phyloP scores from a whole-genome alignment of 2,797 vertebrate genomes.

The Malacoraja senta region DNA sequence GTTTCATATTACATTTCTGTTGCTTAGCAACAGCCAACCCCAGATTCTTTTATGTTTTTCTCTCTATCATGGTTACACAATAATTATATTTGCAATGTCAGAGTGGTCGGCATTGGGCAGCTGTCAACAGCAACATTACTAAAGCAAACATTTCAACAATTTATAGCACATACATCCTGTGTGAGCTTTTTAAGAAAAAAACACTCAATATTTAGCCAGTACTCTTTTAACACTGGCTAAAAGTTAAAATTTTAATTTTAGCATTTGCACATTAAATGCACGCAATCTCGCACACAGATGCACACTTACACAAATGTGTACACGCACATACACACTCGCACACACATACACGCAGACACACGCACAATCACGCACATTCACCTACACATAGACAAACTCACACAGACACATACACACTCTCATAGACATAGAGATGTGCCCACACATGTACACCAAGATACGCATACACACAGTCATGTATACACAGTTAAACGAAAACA shows the following conservation, averaged over 20 bases:
- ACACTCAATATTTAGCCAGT: background rate
- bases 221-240: no score
- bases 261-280: background rate
- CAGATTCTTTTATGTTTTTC: conserved; percentile 31
- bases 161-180: background rate
- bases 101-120: background rate
- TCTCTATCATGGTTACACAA: conserved; percentile 22
- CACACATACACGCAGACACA: background rate
- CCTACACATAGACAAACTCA: background rate
- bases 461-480: background rate
- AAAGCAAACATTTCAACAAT: conserved; percentile 1
- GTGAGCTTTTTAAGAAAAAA: background rate
- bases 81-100: conserved; percentile 25
- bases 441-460: background rate
- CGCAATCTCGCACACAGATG: background rate
- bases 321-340: background rate
- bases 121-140: conserved; percentile 33
- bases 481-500: background rate
- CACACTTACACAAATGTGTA: no score
- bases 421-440: background rate
- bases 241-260: no score
- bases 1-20: conserved; percentile 27
- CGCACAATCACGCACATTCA: background rate
- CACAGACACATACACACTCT: background rate
- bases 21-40: conserved; percentile 16